Base-by-base conservation (phyloP, 2,113 vertebrate genomes). In the Octodon degus region DNA sequence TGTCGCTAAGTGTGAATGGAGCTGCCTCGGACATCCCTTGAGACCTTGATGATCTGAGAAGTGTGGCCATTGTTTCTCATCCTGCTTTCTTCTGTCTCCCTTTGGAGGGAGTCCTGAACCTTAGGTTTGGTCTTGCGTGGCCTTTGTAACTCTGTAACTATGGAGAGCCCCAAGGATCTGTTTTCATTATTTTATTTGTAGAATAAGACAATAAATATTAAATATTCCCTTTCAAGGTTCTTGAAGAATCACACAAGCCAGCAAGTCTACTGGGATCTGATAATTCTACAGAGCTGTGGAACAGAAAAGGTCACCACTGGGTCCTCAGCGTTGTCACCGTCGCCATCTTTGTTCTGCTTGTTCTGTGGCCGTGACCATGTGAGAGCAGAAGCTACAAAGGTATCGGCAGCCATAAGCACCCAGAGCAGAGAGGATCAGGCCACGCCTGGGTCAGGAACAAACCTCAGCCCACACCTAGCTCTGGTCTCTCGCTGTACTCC, bases 181-280 rank as follows among this genome's bases (percentile, higher is more conserved):
- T 70, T 87, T 70, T 90, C 16, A 55, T 88, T 93, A 63, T 87
- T 76, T 92, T 12, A 47, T 88, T 94, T 91, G 43, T 95, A 77
- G 91, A 94, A 63, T 60, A 16, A 70, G 89, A 22, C 79, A 72
- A 81, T 65, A 92, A 85, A 32, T 24, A 86, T 50, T 90, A 94
- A 95, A 12, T n/a, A 68, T 63, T 87, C 58, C 63, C 58, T 65
- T 94, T 50, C 30, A 82, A 53, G 32, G 43, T 22, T 60, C 58
- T 86, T 76, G 80, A 68, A 89, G 96, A 89, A 76, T 96, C 87
- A 47, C 72, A 40, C 2, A 50, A 40, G 40, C n/a, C 63, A 81
- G 65, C 40, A 87, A 67, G 24, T 65, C 25, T 1, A 19, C 5
- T 50, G 62, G 68, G 20, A 14, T 93, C 47, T 74, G 72, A 47